Percentiles rank a stretch among this genome's conserved stretches.
Evolutionary conservation across 2,888 invertebrate species (phyloP).

Genomic region (Ennomos quercinarius): DNA sequence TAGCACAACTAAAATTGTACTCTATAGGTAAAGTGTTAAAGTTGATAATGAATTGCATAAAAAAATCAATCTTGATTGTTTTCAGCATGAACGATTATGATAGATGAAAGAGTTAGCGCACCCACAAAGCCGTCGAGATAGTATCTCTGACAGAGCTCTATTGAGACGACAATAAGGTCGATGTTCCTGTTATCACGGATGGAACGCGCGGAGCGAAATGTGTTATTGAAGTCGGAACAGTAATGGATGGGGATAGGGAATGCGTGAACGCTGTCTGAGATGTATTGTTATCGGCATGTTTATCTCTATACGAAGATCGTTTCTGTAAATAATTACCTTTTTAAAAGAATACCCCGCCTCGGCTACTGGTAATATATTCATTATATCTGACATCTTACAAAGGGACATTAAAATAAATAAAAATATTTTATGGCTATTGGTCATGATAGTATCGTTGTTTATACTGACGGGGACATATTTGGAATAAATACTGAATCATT

Average conservation of each 20-base stretch:
- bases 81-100: conserved; percentile 86
- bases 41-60: conserved; percentile 51
- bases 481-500: conserved; percentile 53
- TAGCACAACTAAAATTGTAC: conserved; percentile 47
- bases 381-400: conserved; percentile 82
- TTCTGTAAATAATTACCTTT: conserved; percentile 83
- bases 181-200: conserved; percentile 45
- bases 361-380: conserved; percentile 84
- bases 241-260: conserved; percentile 84
- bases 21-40: conserved; percentile 45
- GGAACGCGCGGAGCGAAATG: conserved; percentile 63
- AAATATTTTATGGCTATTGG: conserved; percentile 70
- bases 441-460: conserved; percentile 62
- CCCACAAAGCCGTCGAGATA: conserved; percentile 68
- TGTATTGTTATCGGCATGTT: conserved; percentile 83
- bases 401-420: conserved; percentile 77
- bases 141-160: conserved; percentile 60
- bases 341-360: conserved; percentile 74
- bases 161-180: conserved; percentile 54
- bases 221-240: conserved; percentile 84
- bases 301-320: conserved; percentile 81
- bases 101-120: conserved; percentile 86
- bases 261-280: conserved; percentile 84
- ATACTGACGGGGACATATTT: conserved; percentile 62
- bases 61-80: conserved; percentile 84